Conservation (phyloP, 1,140 invertebrate genomes). For the Chelonus insularis region DNA sequence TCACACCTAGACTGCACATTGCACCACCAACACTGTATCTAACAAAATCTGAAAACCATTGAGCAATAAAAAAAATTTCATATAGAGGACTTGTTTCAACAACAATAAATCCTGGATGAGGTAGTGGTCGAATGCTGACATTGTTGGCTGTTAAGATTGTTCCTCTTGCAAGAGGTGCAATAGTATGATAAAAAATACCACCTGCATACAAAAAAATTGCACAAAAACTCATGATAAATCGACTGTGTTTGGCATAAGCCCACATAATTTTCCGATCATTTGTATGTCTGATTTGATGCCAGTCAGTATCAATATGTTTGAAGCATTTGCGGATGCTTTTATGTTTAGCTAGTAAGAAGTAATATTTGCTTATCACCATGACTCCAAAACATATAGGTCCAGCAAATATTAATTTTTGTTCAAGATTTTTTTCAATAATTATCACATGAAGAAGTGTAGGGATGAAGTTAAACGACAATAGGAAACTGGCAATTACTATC, state of each 20-base stretch:
- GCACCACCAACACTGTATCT: constrained; percentile 34
- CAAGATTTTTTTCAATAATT: constrained; percentile 32
- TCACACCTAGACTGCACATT: constrained; percentile 31
- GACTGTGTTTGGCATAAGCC: constrained; percentile 27
- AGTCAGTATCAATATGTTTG: constrained; percentile 30
- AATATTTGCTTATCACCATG: constrained; percentile 36
- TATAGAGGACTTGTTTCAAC: constrained; percentile 30
- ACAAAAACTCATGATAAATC: constrained; percentile 32
- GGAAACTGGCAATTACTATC: constrained; percentile 15
- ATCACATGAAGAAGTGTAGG: constrained; percentile 32
- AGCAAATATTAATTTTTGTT: constrained; percentile 37
- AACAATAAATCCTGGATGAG: constrained; percentile 30
- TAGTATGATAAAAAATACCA: constrained; percentile 45
- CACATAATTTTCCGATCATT: constrained; percentile 30
- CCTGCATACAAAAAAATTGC: constrained; percentile 44
- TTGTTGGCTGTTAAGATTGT: constrained; percentile 34
- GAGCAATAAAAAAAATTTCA: constrained; percentile 33
- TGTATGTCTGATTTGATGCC: constrained; percentile 16
- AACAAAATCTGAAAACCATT: constrained; percentile 33
- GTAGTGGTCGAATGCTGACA: constrained; percentile 30
- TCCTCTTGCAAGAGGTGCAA: constrained; percentile 42
- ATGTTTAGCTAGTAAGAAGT: constrained; percentile 18
- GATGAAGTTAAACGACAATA: constrained; percentile 28
- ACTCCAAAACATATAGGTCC: constrained; percentile 36
- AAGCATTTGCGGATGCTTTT: constrained; percentile 25